Percentiles rank a stretch among this genome's conserved stretches.
Evolutionary conservation across 2,113 vertebrate species (phyloP).

Genomic region (Aphelocoma coerulescens): DNA sequence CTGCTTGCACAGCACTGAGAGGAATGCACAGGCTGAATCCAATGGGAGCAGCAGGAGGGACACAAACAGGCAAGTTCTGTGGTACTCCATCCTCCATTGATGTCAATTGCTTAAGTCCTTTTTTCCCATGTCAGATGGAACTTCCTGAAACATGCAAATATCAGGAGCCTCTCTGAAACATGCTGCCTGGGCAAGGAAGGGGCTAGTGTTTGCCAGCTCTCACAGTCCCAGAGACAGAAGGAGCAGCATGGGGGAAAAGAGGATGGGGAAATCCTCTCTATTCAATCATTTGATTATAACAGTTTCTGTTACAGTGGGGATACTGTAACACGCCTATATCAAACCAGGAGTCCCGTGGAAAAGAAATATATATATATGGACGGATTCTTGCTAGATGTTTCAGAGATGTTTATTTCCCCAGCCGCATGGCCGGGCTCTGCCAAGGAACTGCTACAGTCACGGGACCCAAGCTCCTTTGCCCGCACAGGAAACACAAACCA

Average conservation of each 20-base stretch:
- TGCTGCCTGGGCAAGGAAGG: fast-evolving
- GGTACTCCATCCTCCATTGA: neutral
- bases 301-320: too few species aligned
- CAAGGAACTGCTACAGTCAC: too few species aligned
- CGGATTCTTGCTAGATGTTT: too few species aligned
- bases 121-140: neutral
- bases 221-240: neutral
- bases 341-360: too few species aligned
- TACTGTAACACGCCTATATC: too few species aligned
- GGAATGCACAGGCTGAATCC: neutral
- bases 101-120: neutral
- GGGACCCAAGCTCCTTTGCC: too few species aligned
- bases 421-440: too few species aligned
- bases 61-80: neutral
- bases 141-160: neutral
- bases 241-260: neutral
- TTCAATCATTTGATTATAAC: neutral
- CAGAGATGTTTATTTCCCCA: too few species aligned
- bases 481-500: too few species aligned
- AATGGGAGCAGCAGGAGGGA: neutral
- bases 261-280: neutral
- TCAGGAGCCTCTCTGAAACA: neutral
- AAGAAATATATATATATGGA: too few species aligned
- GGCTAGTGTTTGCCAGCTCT: neutral
- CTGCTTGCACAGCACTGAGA: neutral